Evolutionary conservation across 2,888 invertebrate species (phyloP).

Genomic region (Dryobotodes eremita): DNA sequence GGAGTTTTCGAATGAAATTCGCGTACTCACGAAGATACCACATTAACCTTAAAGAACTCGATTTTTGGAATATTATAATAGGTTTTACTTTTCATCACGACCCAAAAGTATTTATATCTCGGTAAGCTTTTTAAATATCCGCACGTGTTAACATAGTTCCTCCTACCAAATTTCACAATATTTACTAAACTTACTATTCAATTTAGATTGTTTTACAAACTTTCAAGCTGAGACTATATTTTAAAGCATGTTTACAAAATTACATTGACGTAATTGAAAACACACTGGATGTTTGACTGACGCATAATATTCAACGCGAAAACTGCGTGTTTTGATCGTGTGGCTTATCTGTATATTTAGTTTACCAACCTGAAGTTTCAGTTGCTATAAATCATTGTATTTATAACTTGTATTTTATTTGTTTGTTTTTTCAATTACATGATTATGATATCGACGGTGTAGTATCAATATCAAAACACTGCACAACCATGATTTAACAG

Average conservation of each 20-base stretch:
- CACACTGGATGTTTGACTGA: conserved; percentile 38
- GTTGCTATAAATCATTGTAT: conserved; percentile 49
- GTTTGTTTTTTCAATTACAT: conserved; percentile 28
- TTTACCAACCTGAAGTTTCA: conserved; percentile 27
- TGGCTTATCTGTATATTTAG: conserved; percentile 34
- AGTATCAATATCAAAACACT: too few relatives aligned
- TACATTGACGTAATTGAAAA: conserved; percentile 47
- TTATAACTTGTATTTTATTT: conserved; percentile 48
- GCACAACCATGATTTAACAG: too few relatives aligned
- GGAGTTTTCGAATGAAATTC: not conserved
- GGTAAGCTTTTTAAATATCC: not conserved
- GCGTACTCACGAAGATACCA: not conserved
- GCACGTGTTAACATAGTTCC: not conserved
- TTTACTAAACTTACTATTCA: conserved; percentile 14
- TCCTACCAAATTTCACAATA: conserved; percentile 24
- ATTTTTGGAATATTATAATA: not conserved
- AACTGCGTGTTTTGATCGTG: conserved; percentile 36
- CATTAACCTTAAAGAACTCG: not conserved
- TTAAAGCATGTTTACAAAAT: conserved; percentile 24
- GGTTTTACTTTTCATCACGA: not conserved
- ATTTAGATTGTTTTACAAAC: conserved; percentile 37
- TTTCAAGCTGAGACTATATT: not conserved
- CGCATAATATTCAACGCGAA: conserved; percentile 34
- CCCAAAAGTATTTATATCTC: not conserved
- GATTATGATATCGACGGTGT: conserved; percentile 12